Base-by-base conservation (phyloP, 2,888 invertebrate genomes). In the Camptogramma bilineatum region DNA sequence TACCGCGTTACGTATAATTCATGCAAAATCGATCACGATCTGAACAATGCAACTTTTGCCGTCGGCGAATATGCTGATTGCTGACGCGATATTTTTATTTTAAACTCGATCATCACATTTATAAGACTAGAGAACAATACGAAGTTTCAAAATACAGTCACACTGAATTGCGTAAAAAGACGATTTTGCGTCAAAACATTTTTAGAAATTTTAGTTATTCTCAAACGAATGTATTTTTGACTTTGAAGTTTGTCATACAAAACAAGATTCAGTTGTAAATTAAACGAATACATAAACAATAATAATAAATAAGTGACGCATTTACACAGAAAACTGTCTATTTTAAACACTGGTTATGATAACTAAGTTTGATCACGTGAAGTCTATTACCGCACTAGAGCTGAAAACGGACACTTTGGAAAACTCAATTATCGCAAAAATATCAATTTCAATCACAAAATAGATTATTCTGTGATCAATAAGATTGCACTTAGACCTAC, bases 21-120 rank as follows among this genome's bases (percentile, higher is more conserved):
- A 72, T 72, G 70, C 67, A 68, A 68, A 72, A 68, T 69, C 64
- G 67, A 72, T 72, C 68, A 67, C 47, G 56, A 18, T 57, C 44
- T 56, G 59, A 52, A 70, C 52, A 66, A 58, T 52, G 68, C 63
- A 62, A 57, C 53, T 69, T 68, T 66, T 56, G 66, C 66, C 68
- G 64, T 31, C 59, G 68, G 66, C 70, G 42, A 9, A 24, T 61
- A 61, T 61, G 64, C 54, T 52, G 64, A 66, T 63, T 62, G 54
- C 51, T 55, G 63, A 57, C 62, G 65, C 52, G 54, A 34, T 61
- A 68, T 62, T 62, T 60, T 53, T 51, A 44, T 17, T 57, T 52
- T 52, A 62, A 53, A 48, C 24, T 59, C 39, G 51, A 52, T 51
- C 59, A 59, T 57, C 47, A 48, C 47, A 44, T 58, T 51, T 39